Conservation (phyloP, 1,140 invertebrate genomes). For the Penaeus indicus region DNA sequence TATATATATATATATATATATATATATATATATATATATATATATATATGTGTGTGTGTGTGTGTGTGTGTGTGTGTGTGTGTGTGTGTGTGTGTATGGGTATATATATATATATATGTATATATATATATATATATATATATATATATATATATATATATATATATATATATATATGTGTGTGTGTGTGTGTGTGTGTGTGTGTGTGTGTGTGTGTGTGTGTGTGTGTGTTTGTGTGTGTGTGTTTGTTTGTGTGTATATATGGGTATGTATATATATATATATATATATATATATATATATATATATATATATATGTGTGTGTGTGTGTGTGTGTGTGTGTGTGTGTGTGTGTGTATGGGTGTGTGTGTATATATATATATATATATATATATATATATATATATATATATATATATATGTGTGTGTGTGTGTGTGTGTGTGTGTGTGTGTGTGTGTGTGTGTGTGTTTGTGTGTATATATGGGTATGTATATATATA, state of each 20-base stretch:
- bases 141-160: no score
- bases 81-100: no score
- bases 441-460: constrained; percentile 1
- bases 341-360: background rate
- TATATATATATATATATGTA: no score
- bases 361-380: background rate
- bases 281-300: constrained; percentile 9
- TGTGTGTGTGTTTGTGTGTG: no score
- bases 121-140: no score
- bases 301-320: background rate
- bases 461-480: constrained; percentile 2
- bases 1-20: no score
- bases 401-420: background rate
- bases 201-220: no score
- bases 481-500: background rate
- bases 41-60: no score
- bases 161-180: no score
- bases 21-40: no score
- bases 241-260: background rate
- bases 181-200: no score
- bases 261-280: background rate
- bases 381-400: background rate
- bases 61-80: no score
- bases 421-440: background rate
- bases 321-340: background rate